These are phyloP conservation scores for Anoplius nigerrimus DNA, from an alignment of 2,888 invertebrate species.

Conservation along the genomic window DNA sequence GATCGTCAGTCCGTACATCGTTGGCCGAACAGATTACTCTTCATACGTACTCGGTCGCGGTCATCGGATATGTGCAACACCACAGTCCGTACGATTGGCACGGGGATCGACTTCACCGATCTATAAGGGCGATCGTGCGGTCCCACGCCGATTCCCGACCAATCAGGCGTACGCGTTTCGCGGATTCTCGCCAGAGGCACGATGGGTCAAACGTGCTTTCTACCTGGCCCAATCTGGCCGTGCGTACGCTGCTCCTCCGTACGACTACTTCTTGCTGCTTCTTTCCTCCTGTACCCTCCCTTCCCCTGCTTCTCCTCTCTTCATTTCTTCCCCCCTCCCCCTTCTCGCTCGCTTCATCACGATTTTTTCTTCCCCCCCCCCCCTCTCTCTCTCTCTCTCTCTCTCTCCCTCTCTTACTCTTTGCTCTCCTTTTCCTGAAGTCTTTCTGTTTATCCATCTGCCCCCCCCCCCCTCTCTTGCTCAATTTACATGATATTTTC, in stretches of 20 bases:
- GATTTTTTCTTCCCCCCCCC: too few relatives aligned
- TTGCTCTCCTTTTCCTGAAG: too few relatives aligned
- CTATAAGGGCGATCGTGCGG: conserved; percentile 36
- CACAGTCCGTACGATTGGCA: conserved; percentile 27
- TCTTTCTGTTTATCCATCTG: too few relatives aligned
- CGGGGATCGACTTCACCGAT: conserved; percentile 23
- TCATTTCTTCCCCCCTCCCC: too few relatives aligned
- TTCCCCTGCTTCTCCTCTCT: not conserved
- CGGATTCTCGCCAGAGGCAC: conserved; percentile 15
- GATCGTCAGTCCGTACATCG: conserved; percentile 21
- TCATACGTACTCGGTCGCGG: not conserved
- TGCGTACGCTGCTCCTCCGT: conserved; percentile 35
- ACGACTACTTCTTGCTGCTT: conserved; percentile 1
- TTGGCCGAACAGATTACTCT: not conserved
- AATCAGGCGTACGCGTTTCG: conserved; percentile 25
- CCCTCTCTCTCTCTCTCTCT: too few relatives aligned
- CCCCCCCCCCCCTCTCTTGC: too few relatives aligned
- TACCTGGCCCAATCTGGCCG: conserved; percentile 35
- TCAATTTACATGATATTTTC: too few relatives aligned
- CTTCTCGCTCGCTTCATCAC: too few relatives aligned
- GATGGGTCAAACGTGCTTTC: conserved; percentile 42
- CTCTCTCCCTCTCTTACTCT: too few relatives aligned
- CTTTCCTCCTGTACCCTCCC: not conserved
- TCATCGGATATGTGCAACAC: conserved; percentile 14
- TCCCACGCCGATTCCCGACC: conserved; percentile 35